Conservation (phyloP, 2,888 invertebrate genomes). For the Graphium colonna region DNA sequence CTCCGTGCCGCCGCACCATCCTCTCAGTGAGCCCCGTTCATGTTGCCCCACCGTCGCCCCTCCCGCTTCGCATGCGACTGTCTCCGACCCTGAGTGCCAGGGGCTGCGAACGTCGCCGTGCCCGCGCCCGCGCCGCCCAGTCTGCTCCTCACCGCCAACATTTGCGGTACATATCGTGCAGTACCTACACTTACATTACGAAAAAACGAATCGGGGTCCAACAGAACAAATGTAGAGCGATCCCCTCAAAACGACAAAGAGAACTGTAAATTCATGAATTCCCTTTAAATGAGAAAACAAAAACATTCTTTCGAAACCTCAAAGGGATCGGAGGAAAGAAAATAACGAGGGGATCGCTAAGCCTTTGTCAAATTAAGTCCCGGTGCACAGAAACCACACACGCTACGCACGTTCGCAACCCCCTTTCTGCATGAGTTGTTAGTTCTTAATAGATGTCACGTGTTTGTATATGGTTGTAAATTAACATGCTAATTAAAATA, state of each 20-base stretch:
- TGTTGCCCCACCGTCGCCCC: slow-evolving; percentile 80
- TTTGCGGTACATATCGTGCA: slow-evolving; percentile 65
- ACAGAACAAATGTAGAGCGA: slow-evolving; percentile 44
- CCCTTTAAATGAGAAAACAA: slow-evolving; percentile 14
- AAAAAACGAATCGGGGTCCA: slow-evolving; percentile 38
- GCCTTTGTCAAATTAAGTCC: slow-evolving; percentile 53
- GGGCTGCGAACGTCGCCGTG: slow-evolving; percentile 76
- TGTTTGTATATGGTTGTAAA: slow-evolving; percentile 56
- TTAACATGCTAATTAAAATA: slow-evolving; percentile 27
- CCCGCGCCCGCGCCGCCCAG: slow-evolving; percentile 38
- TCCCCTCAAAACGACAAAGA: slow-evolving; percentile 30
- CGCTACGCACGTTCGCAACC: slow-evolving; percentile 77
- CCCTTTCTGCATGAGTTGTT: slow-evolving; percentile 71
- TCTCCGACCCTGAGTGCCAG: slow-evolving; percentile 76
- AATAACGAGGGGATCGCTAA: slow-evolving; percentile 36
- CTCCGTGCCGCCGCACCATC: slow-evolving; percentile 81
- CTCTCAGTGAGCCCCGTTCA: slow-evolving; percentile 81
- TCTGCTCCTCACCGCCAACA: slow-evolving; percentile 57
- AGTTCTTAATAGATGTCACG: slow-evolving; percentile 70
- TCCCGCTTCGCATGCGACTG: slow-evolving; percentile 80
- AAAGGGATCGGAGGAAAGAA: slow-evolving; percentile 21
- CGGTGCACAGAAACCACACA: slow-evolving; percentile 54
- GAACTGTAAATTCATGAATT: slow-evolving; percentile 11
- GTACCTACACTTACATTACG: slow-evolving; percentile 39
- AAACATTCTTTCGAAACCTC: slow-evolving; percentile 20